Percentiles rank a stretch among this genome's conserved stretches.
Conservation (phyloP, 2,113 vertebrate genomes). For the Tonatia bakeri region DNA sequence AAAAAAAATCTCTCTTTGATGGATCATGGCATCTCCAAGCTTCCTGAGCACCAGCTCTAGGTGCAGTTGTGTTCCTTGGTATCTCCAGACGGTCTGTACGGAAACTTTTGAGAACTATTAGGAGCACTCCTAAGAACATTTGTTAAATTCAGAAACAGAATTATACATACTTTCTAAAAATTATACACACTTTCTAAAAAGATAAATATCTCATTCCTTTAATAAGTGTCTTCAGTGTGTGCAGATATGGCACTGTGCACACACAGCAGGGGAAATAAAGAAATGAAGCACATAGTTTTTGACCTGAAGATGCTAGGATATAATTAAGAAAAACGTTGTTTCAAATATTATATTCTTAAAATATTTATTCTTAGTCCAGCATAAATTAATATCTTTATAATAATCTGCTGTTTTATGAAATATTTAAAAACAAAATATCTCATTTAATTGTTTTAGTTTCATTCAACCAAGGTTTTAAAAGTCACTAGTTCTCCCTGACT, state of each 20-base stretch:
- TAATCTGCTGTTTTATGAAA: neutral
- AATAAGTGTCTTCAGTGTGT: neutral
- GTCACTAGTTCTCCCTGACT: neutral
- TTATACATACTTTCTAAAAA: neutral
- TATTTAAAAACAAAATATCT: neutral
- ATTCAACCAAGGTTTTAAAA: neutral
- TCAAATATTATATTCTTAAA: neutral
- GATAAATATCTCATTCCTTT: neutral
- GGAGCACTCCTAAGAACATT: neutral
- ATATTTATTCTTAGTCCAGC: neutral
- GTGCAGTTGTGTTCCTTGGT: neutral
- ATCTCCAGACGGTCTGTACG: neutral
- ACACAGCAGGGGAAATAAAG: neutral
- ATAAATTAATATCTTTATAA: neutral
- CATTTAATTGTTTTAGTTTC: neutral
- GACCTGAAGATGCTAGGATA: neutral
- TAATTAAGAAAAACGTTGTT: neutral
- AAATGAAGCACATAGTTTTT: neutral
- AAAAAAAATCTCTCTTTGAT: neutral
- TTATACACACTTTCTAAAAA: neutral
- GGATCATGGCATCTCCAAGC: neutral
- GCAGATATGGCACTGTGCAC: neutral
- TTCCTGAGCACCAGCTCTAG: neutral
- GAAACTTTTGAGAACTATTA: neutral
- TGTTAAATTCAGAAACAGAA: neutral